Conservation (phyloP, 37 sponge, comb jelly and placozoan genomes). For the Lycopodina hypogea region DNA sequence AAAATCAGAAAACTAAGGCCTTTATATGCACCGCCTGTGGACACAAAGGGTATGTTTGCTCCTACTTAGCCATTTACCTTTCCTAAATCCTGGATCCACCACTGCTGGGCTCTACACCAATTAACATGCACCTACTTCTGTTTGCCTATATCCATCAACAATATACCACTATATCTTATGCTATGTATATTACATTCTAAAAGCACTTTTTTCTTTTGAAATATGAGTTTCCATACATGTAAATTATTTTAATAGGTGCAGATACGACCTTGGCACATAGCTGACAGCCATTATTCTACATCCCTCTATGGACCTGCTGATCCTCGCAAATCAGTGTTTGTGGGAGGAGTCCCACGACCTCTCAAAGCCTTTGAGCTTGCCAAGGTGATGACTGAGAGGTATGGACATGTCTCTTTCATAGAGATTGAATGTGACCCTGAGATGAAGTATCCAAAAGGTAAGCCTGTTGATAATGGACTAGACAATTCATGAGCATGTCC, state of each 20-base stretch:
- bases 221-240: no score
- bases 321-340: slow-evolving; percentile 86
- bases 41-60: no score
- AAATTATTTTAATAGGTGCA: slow-evolving; percentile 59
- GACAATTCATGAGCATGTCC: slow-evolving; percentile 3
- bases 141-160: no score
- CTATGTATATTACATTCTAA: no score
- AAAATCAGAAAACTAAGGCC: no score
- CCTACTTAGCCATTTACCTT: no score
- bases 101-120: no score
- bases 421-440: slow-evolving; percentile 84
- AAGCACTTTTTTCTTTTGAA: no score
- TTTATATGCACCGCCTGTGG: no score
- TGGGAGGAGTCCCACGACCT: slow-evolving; percentile 95
- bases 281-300: slow-evolving; percentile 74
- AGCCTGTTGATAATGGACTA: slow-evolving; percentile 3
- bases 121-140: no score
- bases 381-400: slow-evolving; percentile 78
- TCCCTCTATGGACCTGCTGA: slow-evolving; percentile 45
- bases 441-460: slow-evolving; percentile 92
- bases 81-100: no score
- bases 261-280: slow-evolving; percentile 82
- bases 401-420: slow-evolving; percentile 77
- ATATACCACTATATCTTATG: no score
- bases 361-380: slow-evolving; percentile 85